These are phyloP conservation scores for Fabriciana adippe DNA, from an alignment of 2,888 invertebrate genomes.

Conservation along the genomic window DNA sequence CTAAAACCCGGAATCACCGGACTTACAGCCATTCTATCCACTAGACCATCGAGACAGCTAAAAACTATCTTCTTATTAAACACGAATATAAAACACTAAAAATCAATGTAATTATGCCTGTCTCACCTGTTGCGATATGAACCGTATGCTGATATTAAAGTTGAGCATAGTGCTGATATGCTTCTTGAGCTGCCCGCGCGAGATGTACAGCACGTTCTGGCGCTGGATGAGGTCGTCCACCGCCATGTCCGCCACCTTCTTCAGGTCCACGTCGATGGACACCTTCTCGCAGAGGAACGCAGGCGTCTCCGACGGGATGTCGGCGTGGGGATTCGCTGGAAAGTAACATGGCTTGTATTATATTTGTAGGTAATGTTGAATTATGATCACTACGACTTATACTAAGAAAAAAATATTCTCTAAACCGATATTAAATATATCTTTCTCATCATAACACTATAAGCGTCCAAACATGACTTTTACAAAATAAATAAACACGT, in stretches of 20 bases:
- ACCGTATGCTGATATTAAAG: slow-evolving; percentile 92
- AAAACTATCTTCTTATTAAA: not conserved
- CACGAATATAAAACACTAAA: not conserved
- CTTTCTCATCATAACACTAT: too few relatives aligned
- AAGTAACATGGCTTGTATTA: not conserved
- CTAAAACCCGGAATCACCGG: not conserved
- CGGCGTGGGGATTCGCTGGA: slow-evolving; percentile 57
- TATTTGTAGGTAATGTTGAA: too few relatives aligned
- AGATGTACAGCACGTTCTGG: slow-evolving; percentile 93
- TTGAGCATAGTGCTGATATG: slow-evolving; percentile 96
- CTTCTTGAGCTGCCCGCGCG: slow-evolving; percentile 92
- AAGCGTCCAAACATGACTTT: too few relatives aligned
- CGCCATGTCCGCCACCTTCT: slow-evolving; percentile 94
- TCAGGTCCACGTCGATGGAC: slow-evolving; percentile 93
- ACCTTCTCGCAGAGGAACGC: slow-evolving; percentile 97
- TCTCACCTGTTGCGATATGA: slow-evolving; percentile 96
- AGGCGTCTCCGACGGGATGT: slow-evolving; percentile 88
- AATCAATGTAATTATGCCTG: not conserved
- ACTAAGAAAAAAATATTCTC: too few relatives aligned
- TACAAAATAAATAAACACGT: too few relatives aligned
- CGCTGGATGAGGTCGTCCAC: slow-evolving; percentile 92
- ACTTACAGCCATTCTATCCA: too few relatives aligned
- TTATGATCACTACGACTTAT: too few relatives aligned
- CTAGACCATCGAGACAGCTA: not conserved
- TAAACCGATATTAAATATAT: too few relatives aligned